A percentile compares a stretch with the other conserved stretches of the same genome.
Conservation (phyloP, 2,113 vertebrate genomes). For the Semicossyphus pulcher region DNA sequence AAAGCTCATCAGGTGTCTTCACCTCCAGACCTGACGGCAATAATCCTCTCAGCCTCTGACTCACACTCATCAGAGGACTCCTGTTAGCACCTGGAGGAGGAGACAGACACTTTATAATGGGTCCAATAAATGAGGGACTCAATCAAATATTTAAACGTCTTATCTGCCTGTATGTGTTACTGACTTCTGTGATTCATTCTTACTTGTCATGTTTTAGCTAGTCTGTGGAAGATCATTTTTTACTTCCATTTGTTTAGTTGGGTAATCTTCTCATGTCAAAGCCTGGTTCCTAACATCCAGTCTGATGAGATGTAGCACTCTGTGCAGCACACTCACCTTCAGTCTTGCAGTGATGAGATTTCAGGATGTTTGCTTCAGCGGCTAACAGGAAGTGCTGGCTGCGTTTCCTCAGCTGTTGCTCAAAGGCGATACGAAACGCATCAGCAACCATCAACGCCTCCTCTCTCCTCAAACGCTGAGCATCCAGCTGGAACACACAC, state of each 20-base stretch:
- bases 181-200: too few species aligned
- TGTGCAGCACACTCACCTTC: conserved; percentile 72
- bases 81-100: conserved; percentile 49
- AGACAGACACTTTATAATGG: neutral
- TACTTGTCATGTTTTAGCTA: too few species aligned
- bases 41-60: conserved; percentile 81
- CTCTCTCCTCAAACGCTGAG: conserved; percentile 86
- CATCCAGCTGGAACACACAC: conserved; percentile 81
- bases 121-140: too few species aligned
- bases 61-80: conserved; percentile 69
- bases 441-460: conserved; percentile 90
- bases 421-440: conserved; percentile 94
- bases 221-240: too few species aligned
- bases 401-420: conserved; percentile 90
- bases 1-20: conserved; percentile 78
- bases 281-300: neutral
- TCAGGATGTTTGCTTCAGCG: conserved; percentile 82
- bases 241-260: too few species aligned
- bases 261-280: too few species aligned
- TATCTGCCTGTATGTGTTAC: too few species aligned
- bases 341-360: conserved; percentile 53
- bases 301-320: neutral
- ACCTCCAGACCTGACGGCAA: conserved; percentile 78
- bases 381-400: conserved; percentile 87
- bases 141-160: too few species aligned